A percentile compares a stretch with the other conserved stretches of the same genome.
Conservation (phyloP, 1,140 invertebrate species). For the Neelides sp. region DNA sequence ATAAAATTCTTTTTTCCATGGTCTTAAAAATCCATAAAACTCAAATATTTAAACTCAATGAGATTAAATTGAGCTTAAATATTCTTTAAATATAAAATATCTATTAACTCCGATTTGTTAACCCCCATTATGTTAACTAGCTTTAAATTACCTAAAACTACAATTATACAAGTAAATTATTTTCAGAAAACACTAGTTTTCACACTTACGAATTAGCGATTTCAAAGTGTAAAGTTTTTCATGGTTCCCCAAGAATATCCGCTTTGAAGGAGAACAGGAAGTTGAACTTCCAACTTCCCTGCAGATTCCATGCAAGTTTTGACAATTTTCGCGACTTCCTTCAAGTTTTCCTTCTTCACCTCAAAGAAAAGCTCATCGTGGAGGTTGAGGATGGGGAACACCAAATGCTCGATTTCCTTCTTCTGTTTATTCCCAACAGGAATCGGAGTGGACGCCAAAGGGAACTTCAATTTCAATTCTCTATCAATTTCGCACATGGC, state of each 20-base stretch:
- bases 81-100: no score
- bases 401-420: constrained; percentile 1
- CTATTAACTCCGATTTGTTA: no score
- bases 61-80: no score
- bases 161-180: no score
- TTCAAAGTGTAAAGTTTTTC: no score
- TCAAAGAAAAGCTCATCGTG: constrained; percentile 93
- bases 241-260: constrained; percentile 63
- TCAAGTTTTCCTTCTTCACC: constrained; percentile 47
- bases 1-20: no score
- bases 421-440: constrained; percentile 42
- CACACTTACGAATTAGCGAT: no score
- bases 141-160: no score
- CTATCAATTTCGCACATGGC: constrained; percentile 70
- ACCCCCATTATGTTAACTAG: no score
- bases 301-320: constrained; percentile 62
- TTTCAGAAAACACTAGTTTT: no score
- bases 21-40: no score
- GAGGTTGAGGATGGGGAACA: constrained; percentile 58
- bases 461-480: constrained; percentile 36
- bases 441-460: constrained; percentile 31
- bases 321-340: constrained; percentile 40
- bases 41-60: no score
- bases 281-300: constrained; percentile 54
- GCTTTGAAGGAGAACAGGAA: constrained; percentile 73